Base-by-base conservation (phyloP, 2,797 vertebrate species). In the Brotogeris chrysoptera region DNA sequence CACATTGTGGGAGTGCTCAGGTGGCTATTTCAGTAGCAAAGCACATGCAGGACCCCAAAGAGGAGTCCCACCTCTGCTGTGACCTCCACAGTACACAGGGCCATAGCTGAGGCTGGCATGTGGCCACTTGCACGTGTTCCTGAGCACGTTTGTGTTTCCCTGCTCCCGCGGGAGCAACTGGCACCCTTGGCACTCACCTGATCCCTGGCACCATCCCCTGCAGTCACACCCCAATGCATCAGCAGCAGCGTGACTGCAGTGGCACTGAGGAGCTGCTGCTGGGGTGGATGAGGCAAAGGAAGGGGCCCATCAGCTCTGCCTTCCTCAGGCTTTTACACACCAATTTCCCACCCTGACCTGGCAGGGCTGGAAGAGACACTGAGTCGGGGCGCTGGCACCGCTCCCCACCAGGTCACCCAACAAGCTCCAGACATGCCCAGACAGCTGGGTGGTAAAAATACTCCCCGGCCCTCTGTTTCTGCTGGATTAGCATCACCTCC, bases 381-480 rank as follows among this genome's bases (percentile, higher is more conserved):
- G 18, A 76, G 71, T 49, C 2, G 5, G 16, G 65, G 59, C 0
- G 21, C 88, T 93, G 92, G 95, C 86, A 92, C 16, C 2, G 1
- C 14, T 93, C 86, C 74, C 68, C 71, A 76, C 16, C 86, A 74
- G 83, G 90, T 94, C 92, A 92, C 78, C 39, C 34, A 69, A 69
- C 91, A 76, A 92, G 80, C 43, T 94, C 43, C 28, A 5, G 39
- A 94, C 95, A 81, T 89, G 96, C 78, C 92, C 78, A 93, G 96
- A 60, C 94, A 94, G 50, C 46, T 94, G 70, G 88, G 46, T 70
- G 78, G 95, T 93, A 95, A 96, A 96, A 93, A 92, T 93, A 85
- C 68, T 88, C 92, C 59, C 69, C 43, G 30, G 43, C 53, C 63
- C 1, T 1, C 57, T 72, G 44, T 74, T 95, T 92, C 3, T 0